phyloP scores from a whole-genome alignment of 2,888 invertebrate species.

The Dicranocentrus wangi region DNA sequence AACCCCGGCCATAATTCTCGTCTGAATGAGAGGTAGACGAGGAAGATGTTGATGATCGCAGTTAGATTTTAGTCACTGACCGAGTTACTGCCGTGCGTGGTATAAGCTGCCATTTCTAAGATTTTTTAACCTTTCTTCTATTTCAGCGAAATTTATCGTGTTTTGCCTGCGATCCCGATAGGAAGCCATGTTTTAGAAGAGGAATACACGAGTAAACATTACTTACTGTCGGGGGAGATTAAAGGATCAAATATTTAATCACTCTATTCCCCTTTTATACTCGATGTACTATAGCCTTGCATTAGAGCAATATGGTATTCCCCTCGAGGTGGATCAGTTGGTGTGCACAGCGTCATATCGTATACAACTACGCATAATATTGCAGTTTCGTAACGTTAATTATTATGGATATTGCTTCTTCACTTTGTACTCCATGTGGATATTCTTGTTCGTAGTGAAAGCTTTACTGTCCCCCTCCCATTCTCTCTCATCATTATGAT shows the following conservation, averaged over 20 bases:
- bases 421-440: neutral
- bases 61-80: slow-evolving; percentile 50
- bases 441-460: neutral
- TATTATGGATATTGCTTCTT: slow-evolving; percentile 53
- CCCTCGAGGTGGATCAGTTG: neutral
- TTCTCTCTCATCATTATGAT: too few relatives aligned
- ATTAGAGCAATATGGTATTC: neutral
- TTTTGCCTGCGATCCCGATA: too few relatives aligned
- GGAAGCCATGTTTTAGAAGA: neutral
- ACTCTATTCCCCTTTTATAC: slow-evolving; percentile 44
- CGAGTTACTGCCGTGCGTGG: slow-evolving; percentile 16
- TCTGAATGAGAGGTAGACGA: slow-evolving; percentile 10
- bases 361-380: neutral
- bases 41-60: slow-evolving; percentile 16
- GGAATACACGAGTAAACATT: slow-evolving; percentile 36
- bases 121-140: too few relatives aligned
- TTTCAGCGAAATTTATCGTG: too few relatives aligned
- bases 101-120: neutral
- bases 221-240: slow-evolving; percentile 48
- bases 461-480: too few relatives aligned
- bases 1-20: slow-evolving; percentile 1
- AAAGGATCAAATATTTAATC: slow-evolving; percentile 63
- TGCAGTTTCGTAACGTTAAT: slow-evolving; percentile 33
- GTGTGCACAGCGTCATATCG: neutral
- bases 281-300: slow-evolving; percentile 7